Evolutionary conservation across 2,113 vertebrate genomes (phyloP), one percentile per base, ranked within the genome.

Genomic region (Perca schrenkii): DNA sequence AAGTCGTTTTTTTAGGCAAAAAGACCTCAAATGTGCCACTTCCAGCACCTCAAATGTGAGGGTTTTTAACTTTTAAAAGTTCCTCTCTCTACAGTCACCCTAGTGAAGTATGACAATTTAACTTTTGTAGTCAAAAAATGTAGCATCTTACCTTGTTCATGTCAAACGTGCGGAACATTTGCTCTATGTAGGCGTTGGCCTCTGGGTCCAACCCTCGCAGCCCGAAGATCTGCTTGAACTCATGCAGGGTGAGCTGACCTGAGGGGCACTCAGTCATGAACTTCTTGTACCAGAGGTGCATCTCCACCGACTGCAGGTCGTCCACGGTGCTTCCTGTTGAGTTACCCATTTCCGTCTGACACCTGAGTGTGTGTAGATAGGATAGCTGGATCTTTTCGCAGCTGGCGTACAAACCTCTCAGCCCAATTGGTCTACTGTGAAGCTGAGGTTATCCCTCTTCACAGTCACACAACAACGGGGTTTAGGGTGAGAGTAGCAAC

Each of bases 261-360:
- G 97, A 98, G 3, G 97, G 97, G 79, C 97, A 98, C 77, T 98
- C 97, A 0, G 88, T 97, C 97, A 98, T 97, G 92, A 98, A 98
- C 93, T 98, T 98, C 89, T 98, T 98, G 94, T 98, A 97, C 97
- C 97, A 98, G 62, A 97, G 95, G 88, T 98, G 97, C 95, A 98
- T 96, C 92, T 98, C 97, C 3, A 98, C 95, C 0, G 97, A 95
- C 93, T 98, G 97, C 64, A 97, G 92, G 82, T 97, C 96, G 8
- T 98, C 96, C 91, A 97, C 96, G 0, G 96, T 96, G 88, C 94
- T 93, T 74, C 96, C 96, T 4, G 83, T 94, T 0, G 96, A 89
- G 88, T 95, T 98, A 0, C 97, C 97, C 97, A 97, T 98, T 12
- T 61, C 79, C 77, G 0, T 71, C 4, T 12, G 10, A 25, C 16